These are phyloP conservation scores for Lineus longissimus DNA, from an alignment of 1,140 invertebrate species.

Conservation along the genomic window DNA sequence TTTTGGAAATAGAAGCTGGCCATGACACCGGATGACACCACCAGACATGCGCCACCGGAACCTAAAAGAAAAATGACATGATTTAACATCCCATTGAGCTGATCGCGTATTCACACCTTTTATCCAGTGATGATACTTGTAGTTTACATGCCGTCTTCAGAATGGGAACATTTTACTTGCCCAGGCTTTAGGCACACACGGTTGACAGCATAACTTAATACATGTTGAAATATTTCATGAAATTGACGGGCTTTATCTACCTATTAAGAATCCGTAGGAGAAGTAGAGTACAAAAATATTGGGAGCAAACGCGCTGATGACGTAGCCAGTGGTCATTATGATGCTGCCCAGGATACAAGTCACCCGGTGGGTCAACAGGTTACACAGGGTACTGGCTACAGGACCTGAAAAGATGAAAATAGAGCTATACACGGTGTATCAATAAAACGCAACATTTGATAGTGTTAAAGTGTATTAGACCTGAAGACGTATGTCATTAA, in stretches of 20 bases:
- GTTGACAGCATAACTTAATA: conserved; percentile 37
- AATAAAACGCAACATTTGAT: too few relatives aligned
- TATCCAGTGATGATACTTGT: not conserved
- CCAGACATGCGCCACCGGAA: too few relatives aligned
- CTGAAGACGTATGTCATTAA: too few relatives aligned
- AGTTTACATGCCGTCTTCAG: not conserved
- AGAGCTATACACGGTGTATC: not conserved
- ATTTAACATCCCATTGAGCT: too few relatives aligned
- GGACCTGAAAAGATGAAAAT: not conserved
- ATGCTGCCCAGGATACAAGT: not conserved
- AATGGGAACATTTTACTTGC: not conserved
- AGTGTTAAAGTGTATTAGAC: too few relatives aligned
- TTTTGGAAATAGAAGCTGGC: too few relatives aligned
- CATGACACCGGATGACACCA: too few relatives aligned
- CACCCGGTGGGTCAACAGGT: not conserved
- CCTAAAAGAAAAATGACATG: too few relatives aligned
- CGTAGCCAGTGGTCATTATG: not conserved
- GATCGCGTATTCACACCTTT: not conserved
- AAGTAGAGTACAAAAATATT: not conserved
- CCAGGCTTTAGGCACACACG: conserved; percentile 14
- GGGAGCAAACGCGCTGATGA: not conserved
- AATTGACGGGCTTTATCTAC: conserved; percentile 19
- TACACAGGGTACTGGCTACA: not conserved
- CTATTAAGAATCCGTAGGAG: not conserved
- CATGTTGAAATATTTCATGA: conserved; percentile 33